Evolutionary conservation across 37 sponge, comb jelly and placozoan species (phyloP), one percentile per base, ranked within the genome.

Genomic region (Sycon ciliatum): DNA sequence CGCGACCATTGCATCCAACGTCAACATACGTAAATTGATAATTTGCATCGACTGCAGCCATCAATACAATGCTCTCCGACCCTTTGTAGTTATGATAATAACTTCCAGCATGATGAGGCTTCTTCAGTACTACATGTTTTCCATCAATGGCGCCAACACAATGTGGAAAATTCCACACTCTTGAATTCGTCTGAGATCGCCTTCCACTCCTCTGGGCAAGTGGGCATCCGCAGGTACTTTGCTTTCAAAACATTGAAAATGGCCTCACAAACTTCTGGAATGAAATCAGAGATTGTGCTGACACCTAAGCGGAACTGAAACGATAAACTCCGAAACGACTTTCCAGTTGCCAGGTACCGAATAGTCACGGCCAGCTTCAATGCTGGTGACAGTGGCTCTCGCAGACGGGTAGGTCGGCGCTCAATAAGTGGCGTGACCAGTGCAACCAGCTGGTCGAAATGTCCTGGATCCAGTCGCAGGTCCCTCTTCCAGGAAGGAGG

Each of bases 61-160:
- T 33, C 3, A 82, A 39, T 18, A 78, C 77, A 54, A 82, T 71
- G 2, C 52, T 57, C 29, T 68, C 76, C 2, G 60, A 36, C 9
- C 75, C 71, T 52, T 82, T 82, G 64, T 82, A 82, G 53, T 71
- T 82, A 40, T 32, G 77, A 32, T 71, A 77, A 29, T 72, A 78
- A 1, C 73, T 72, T 9, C 83, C 83, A 60, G 55, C 39, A 29
- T 40, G 71, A 28, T 65, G 31, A 35, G 77, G 77, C 18, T 56
- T 61, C 4, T 62, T 38, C 24, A 82, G 71, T 11, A 52, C 22
- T 9, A 82, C 39, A 29, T 82, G 83, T 52, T 82, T 82, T 0
- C 83, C 83, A 26, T 82, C 83, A 35, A 82, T 54, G 27, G 83
- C 83, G 7, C 77, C 83, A 31, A 76, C 57, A 35, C 72, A 69